Conservation (phyloP, 2,113 vertebrate species). For the Calyptommatus sinebrachiatus region DNA sequence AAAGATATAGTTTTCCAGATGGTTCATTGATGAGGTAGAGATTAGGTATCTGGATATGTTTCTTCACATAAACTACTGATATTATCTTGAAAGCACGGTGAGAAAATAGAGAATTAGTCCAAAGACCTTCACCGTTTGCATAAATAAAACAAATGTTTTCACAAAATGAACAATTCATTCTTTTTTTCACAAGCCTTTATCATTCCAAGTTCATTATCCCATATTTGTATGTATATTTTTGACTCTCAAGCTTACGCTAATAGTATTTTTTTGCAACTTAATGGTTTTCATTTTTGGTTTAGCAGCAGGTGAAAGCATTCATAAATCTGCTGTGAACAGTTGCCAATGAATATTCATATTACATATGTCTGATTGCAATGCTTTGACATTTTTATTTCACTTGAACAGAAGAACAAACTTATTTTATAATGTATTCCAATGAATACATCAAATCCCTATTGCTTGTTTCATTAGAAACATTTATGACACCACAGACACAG, state of each 20-base stretch:
- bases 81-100: background rate
- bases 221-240: constrained; percentile 71
- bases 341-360: constrained; percentile 86
- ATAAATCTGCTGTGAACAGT: constrained; percentile 84
- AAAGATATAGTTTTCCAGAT: constrained; percentile 34
- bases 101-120: constrained; percentile 49
- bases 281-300: constrained; percentile 70
- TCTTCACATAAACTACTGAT: constrained; percentile 19
- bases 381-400: constrained; percentile 80
- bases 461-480: constrained; percentile 63
- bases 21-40: constrained; percentile 45
- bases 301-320: constrained; percentile 83
- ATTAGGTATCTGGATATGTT: constrained; percentile 44
- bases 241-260: constrained; percentile 75
- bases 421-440: constrained; percentile 68
- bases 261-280: constrained; percentile 77
- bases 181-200: constrained; percentile 62
- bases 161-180: constrained; percentile 63
- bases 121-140: constrained; percentile 60
- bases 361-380: constrained; percentile 74
- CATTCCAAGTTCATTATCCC: constrained; percentile 70
- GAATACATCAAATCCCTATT: constrained; percentile 58
- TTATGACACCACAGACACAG: constrained; percentile 48
- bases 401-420: constrained; percentile 69
- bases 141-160: constrained; percentile 69